Conservation (phyloP, 2,888 invertebrate genomes). For the Aphidius colemani region DNA sequence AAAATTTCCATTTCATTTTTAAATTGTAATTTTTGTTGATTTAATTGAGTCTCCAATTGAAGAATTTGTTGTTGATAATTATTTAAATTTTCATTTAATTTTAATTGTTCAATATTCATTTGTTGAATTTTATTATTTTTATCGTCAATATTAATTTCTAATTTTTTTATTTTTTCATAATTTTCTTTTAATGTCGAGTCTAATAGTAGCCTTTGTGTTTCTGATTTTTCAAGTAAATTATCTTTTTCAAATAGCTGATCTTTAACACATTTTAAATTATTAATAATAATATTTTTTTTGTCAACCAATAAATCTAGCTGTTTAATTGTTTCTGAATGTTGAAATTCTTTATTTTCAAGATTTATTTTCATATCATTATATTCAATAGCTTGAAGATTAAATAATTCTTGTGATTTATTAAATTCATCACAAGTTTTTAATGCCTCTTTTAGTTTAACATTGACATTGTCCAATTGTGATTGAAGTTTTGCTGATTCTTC, state of each 20-base stretch:
- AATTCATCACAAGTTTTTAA: constrained; percentile 23
- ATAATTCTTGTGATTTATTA: constrained; percentile 14
- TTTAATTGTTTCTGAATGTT: constrained; percentile 17
- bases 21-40: background rate
- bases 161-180: constrained; percentile 13
- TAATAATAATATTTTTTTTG: constrained; percentile 1
- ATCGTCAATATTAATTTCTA: constrained; percentile 16
- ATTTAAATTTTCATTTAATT: background rate
- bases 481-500: constrained; percentile 43
- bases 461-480: constrained; percentile 29
- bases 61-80: background rate
- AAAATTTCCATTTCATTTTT: background rate
- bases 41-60: constrained; percentile 23
- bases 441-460: constrained; percentile 26
- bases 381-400: background rate
- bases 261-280: background rate
- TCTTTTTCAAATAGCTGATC: too few relatives aligned
- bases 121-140: background rate
- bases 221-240: constrained; percentile 30
- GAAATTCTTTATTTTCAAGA: constrained; percentile 12
- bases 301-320: constrained; percentile 19
- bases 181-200: constrained; percentile 40
- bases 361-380: constrained; percentile 17
- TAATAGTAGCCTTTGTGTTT: constrained; percentile 36
- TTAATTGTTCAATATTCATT: background rate